These are phyloP conservation scores for Ernsta delagoae DNA, from an alignment of 2,888 invertebrate genomes.

Conservation along the genomic window DNA sequence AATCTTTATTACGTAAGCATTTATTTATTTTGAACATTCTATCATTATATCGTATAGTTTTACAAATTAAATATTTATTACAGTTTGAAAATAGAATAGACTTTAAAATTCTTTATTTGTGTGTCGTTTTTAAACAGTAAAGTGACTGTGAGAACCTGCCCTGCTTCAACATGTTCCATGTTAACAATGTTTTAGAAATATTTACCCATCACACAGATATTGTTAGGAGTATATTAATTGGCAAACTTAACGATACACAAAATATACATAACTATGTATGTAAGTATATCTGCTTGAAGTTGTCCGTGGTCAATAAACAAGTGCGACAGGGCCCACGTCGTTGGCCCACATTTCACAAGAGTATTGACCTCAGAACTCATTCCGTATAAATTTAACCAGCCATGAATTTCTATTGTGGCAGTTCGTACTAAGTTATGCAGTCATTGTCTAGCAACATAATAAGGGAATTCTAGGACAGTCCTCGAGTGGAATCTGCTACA, in stretches of 20 bases:
- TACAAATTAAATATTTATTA: too few relatives aligned
- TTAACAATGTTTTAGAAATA: too few relatives aligned
- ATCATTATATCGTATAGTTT: too few relatives aligned
- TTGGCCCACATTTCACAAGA: conserved; percentile 56
- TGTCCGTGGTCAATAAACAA: conserved; percentile 44
- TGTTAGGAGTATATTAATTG: not conserved
- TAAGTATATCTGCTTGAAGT: not conserved
- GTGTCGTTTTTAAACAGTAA: too few relatives aligned
- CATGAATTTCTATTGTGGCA: conserved; percentile 55
- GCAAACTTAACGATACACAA: not conserved
- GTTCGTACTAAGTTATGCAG: conserved; percentile 38
- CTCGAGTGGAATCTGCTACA: conserved; percentile 29
- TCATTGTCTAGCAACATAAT: conserved; percentile 36
- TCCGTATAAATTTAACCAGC: conserved; percentile 58
- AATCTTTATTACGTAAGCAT: too few relatives aligned
- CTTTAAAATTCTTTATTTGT: too few relatives aligned
- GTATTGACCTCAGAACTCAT: conserved; percentile 67
- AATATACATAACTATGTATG: too few relatives aligned
- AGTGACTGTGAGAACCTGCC: too few relatives aligned
- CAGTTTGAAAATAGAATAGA: too few relatives aligned
- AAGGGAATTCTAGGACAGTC: conserved; percentile 34
- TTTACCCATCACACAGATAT: too few relatives aligned
- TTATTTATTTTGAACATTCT: too few relatives aligned
- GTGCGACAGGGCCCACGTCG: conserved; percentile 50
- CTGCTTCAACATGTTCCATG: too few relatives aligned